Evolutionary conservation across 2,113 vertebrate genomes (phyloP), one percentile per base, ranked within the genome.

Genomic region (Catharus minimus): DNA sequence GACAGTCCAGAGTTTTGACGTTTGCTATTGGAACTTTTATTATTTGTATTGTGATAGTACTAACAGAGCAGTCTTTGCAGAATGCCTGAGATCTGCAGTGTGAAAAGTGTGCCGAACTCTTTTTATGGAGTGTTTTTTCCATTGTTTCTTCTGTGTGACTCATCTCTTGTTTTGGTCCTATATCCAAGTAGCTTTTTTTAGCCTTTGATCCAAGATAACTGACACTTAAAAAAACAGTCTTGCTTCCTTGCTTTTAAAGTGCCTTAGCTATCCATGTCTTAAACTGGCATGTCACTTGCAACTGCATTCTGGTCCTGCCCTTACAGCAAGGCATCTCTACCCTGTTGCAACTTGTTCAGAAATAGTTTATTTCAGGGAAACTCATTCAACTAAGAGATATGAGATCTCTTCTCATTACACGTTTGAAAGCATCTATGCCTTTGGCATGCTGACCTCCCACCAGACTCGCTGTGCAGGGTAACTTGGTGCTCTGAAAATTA

Each of bases 401-500:
- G 0, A 80, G 39, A 41, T 23, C 44, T 60, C 38, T 36, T 68
- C 65, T 67, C 15, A 5, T 74, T 27, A 32, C 32, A 23, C 4
- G 7, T 77, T 32, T 77, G 57, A 60, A 86, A 86, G 44, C 18
- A 14, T 41, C 36, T 71, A 0, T 49, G 39, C 33, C 39, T 88
- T 50, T 78, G 66, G 24, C 9, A 9, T 55, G n/a, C 58, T 75
- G 77, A 79, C 32, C 36, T 76, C n/a, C 58, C 9, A 30, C 56
- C 24, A 44, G 27, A 83, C 79, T 81, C 0, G 0, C 23, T 30
- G 23, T 24, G 43, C 33, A 16, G 5, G 2, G 0, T 27, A n/a
- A n/a, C 4, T 12, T 52, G 18, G 15, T 86, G 74, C 46, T 60
- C 44, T 68, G 78, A 46, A 79, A 65, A 36, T 46, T 47, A 76